Conservation (phyloP, 1,140 invertebrate genomes). For the Neotoxoptera formosana region DNA sequence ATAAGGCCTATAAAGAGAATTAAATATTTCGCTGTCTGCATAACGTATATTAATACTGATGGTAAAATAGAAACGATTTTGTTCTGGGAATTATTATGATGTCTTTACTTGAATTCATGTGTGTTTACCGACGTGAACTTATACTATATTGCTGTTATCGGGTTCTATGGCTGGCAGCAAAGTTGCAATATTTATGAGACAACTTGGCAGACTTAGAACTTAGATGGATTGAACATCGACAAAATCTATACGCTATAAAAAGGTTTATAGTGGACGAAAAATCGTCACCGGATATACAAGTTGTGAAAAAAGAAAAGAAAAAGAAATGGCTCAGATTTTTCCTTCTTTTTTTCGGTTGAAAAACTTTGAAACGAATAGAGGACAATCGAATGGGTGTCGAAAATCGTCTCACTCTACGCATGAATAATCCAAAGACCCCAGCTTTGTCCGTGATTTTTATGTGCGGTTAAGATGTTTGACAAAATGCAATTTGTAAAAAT, state of each 20-base stretch:
- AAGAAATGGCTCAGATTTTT: constrained; percentile 24
- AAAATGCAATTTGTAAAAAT: neutral
- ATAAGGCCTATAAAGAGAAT: neutral
- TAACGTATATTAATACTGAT: neutral
- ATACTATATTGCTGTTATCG: neutral
- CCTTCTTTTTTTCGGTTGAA: constrained; percentile 29
- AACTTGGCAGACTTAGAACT: neutral
- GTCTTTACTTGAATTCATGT: neutral
- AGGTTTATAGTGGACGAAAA: constrained; percentile 40
- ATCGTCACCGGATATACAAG: constrained; percentile 45
- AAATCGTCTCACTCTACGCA: constrained; percentile 38
- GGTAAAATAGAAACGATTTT: neutral
- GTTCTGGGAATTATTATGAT: neutral
- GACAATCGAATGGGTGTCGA: constrained; percentile 13
- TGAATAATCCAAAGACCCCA: neutral
- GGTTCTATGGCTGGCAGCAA: neutral
- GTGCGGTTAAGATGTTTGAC: constrained; percentile 28
- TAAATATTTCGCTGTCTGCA: neutral
- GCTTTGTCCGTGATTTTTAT: neutral
- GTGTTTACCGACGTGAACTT: neutral
- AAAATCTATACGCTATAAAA: constrained; percentile 43
- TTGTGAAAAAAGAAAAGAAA: constrained; percentile 24
- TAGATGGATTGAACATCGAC: neutral
- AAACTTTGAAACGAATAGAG: constrained; percentile 45
- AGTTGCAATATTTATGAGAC: neutral